Evolutionary conservation across 2,888 invertebrate genomes (phyloP).

Genomic region (Conchocele bisecta): DNA sequence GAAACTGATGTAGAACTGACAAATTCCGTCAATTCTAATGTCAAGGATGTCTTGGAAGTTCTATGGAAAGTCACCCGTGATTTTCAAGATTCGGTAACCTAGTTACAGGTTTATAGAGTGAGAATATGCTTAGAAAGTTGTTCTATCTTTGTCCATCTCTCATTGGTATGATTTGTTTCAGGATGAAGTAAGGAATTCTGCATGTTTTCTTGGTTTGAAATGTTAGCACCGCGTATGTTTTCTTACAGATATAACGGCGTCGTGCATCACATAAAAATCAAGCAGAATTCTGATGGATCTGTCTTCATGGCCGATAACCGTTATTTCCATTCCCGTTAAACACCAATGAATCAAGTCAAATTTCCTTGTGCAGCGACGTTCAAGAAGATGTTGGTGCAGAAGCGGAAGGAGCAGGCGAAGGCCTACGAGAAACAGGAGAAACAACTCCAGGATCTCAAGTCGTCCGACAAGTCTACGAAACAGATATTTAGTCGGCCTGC

Average conservation of each 20-base stretch:
- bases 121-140: background rate
- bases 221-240: background rate
- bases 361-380: slow-evolving; percentile 85
- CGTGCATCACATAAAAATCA: slow-evolving; percentile 83
- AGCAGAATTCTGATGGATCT: slow-evolving; percentile 74
- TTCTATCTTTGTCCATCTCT: background rate
- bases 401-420: slow-evolving; percentile 96
- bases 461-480: slow-evolving; percentile 97
- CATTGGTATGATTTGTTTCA: background rate
- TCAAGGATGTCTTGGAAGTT: no score
- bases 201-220: no score
- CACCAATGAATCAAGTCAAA: no score
- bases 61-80: no score
- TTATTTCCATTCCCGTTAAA: slow-evolving; percentile 94
- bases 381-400: slow-evolving; percentile 99
- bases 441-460: slow-evolving; percentile 95
- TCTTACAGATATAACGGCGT: slow-evolving; percentile 53
- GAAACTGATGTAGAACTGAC: no score
- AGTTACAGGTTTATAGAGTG: background rate
- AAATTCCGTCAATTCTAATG: no score
- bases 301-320: slow-evolving; percentile 93
- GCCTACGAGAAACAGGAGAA: slow-evolving; percentile 99
- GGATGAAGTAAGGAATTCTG: background rate
- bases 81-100: no score
- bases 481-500: slow-evolving; percentile 89